Base-by-base conservation (phyloP, 1,140 invertebrate species). In the Wasmannia auropunctata region DNA sequence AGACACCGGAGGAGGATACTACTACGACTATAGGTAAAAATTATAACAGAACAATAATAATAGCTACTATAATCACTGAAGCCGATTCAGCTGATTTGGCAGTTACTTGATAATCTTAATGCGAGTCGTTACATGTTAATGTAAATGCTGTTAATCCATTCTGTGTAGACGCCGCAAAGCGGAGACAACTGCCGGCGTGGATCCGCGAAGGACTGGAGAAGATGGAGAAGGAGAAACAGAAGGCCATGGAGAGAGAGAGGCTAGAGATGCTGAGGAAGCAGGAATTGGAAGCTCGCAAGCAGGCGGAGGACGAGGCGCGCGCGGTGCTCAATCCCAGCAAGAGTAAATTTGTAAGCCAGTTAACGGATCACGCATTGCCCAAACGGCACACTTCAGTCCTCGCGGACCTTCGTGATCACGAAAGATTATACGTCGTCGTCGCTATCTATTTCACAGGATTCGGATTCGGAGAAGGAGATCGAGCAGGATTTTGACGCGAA, bases 191-290 rank as follows among this genome's bases (percentile, higher is more conserved):
- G 34, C 99, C 99, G 62, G 98, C 98, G 6, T 99, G 99, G 99
- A 99, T 99, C 85, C 95, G 98, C 91, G 98, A 99, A 96, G 98
- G 99, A 49, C 95, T 99, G 81, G 99, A 99, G 94, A 99, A 99
- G 96, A 99, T 99, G 98, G 99, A 99, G 95, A 96, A 97, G 67
- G 98, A 99, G 89, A 99, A 99, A 94, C 97, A 97, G 91, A 98
- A 97, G 91, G 98, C 98, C 90, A 95, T 98, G 86, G 98, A 99
- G 93, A 97, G 96, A 67, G 97, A 98, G 91, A 95, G 96, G 88
- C 96, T 97, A 92, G 96, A 96, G 90, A 96, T 96, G 87, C 96
- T 96, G 86, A 95, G 96, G 89, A 96, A 97, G 87, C 96, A 96
- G 93, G 96, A 96, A 79, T 92, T 96, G 46, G 95, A 95, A 85